These are phyloP conservation scores for Festucalex cinctus DNA, from an alignment of 2,113 vertebrate genomes.

Conservation along the genomic window DNA sequence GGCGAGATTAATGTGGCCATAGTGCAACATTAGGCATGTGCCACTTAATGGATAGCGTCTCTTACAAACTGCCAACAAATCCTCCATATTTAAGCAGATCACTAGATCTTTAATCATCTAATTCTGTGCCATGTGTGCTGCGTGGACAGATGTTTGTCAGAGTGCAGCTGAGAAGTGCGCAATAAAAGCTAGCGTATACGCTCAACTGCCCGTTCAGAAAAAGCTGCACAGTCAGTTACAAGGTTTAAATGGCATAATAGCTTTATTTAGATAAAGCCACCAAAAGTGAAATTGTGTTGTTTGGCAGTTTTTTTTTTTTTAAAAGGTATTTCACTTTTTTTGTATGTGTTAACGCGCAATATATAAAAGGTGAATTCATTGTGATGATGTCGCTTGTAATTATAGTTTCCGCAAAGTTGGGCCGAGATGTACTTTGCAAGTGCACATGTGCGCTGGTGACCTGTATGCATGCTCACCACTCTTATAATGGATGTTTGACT, in stretches of 20 bases:
- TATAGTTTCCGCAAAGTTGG: neutral
- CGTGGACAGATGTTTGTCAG: conserved; percentile 7
- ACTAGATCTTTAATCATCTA: conserved; percentile 12
- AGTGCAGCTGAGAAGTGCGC: neutral
- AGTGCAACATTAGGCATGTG: conserved; percentile 3
- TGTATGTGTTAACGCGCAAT: too few species aligned
- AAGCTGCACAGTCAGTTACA: neutral
- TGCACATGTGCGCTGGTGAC: neutral
- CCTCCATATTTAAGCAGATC: conserved; percentile 8
- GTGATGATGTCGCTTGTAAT: neutral
- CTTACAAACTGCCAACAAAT: conserved; percentile 8
- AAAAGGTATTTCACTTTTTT: too few species aligned
- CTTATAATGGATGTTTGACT: conserved; percentile 12
- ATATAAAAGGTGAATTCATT: too few species aligned
- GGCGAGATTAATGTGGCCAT: neutral
- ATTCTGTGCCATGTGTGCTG: conserved; percentile 6
- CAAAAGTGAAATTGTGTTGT: neutral
- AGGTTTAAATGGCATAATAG: neutral
- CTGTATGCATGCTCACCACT: conserved; percentile 2
- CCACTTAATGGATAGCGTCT: conserved; percentile 7
- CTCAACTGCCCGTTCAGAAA: neutral
- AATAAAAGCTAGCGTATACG: neutral
- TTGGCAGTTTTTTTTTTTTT: too few species aligned
- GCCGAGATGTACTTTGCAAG: neutral
- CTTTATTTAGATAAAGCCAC: neutral